Evolutionary conservation across 2,113 vertebrate genomes (phyloP), one percentile per base, ranked within the genome.

Genomic region (Mobula birostris): DNA sequence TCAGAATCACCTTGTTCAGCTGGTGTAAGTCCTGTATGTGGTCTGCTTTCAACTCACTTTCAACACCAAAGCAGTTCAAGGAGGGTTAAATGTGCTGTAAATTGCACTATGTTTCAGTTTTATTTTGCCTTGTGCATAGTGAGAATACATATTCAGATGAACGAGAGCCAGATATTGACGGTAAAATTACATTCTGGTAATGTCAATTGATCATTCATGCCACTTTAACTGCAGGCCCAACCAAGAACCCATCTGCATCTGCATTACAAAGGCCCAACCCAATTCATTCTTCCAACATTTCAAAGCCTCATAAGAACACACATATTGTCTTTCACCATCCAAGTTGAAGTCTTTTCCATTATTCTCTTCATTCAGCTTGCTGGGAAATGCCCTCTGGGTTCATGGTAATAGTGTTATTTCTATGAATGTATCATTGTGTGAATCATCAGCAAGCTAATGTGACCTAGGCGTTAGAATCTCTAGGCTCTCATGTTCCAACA

Each of bases 1-100:
- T 99, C 98, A 0, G 97, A 98, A 11, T 98, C 98, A 0, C 98
- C 97, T 0, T 96, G 95, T 12, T 96, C 96, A 2, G 96, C 90
- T 5, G 97, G 96, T 63, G 48, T 48, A 48, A 48, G 48, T 48
- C 48, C 48, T 48, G 17, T 3, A 87, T 93, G 66, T 74, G 19
- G 36, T 12, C 36, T 93, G 63, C 5, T 74, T 56, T 74, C 48
- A 56, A 74, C 68, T 36, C 36, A 48, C 9, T 21, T 74, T n/a
- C n/a, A n/a, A n/a, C 40, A 1, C 8, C 12, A 32, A 48, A 21
- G 24, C 7, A 19, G 7, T 32, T 66, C 58, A 1, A 32, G 85
- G 8, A 14, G 19, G n/a, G 14, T 68, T 36, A 11, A 29, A 21
- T 24, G 21, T 74, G 21, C 72, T 74, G 72, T 74, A 0, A 7